Percentiles rank a stretch among this genome's conserved stretches.
phyloP scores from a whole-genome alignment of 53 echinoderm and acorn worm species.

The Holothuria leucospilota region DNA sequence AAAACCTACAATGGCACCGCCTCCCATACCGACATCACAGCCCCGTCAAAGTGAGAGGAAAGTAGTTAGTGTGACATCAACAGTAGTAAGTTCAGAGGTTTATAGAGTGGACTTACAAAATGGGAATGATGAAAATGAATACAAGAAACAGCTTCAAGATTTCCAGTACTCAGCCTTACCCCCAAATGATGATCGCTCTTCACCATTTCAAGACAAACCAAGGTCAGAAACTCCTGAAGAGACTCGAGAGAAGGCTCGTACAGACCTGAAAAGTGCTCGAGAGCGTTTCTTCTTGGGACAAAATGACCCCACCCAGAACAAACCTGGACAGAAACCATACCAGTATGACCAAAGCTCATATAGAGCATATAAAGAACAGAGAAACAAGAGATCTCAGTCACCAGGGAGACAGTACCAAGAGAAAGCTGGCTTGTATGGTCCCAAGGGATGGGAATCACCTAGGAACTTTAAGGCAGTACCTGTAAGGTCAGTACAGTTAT shows the following conservation, averaged over 20 bases:
- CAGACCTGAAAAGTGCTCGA: constrained; percentile 66
- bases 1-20: constrained; percentile 43
- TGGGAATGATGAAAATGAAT: constrained; percentile 35
- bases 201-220: constrained; percentile 6
- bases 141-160: constrained; percentile 58
- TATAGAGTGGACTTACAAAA: constrained; percentile 58
- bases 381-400: constrained; percentile 79
- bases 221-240: constrained; percentile 15
- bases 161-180: constrained; percentile 1
- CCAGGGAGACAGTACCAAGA: constrained; percentile 86
- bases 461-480: constrained; percentile 76
- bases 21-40: constrained; percentile 30
- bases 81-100: constrained; percentile 61
- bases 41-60: constrained; percentile 63
- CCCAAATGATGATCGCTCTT: background rate
- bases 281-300: constrained; percentile 53
- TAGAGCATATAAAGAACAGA: constrained; percentile 76
- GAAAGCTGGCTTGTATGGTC: constrained; percentile 77
- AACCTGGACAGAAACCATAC: constrained; percentile 13
- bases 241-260: constrained; percentile 6
- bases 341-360: constrained; percentile 57
- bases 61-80: constrained; percentile 72
- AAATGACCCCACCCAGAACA: background rate
- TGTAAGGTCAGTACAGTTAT: constrained; percentile 66
- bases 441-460: constrained; percentile 68